Evolutionary conservation across 2,113 vertebrate species (phyloP), one percentile per base, ranked within the genome.

Genomic region (Pseudorhombus dupliciocellatus): DNA sequence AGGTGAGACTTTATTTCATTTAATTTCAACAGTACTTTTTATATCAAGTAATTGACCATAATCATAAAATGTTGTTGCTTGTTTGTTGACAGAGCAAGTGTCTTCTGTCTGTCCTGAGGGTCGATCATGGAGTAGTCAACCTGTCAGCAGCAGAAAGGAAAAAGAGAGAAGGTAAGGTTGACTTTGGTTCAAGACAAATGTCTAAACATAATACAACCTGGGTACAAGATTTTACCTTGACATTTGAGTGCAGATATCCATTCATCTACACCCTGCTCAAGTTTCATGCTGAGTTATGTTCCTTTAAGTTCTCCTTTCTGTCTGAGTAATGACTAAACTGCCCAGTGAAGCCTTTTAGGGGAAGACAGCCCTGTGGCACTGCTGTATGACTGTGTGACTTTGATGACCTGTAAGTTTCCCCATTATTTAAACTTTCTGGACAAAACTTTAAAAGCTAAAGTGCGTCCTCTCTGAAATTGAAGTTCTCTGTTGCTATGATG

Each of bases 301-400:
- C 50, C 62, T 30, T 51, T 40, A 54, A 0, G 0, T 8, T 11
- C 4, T 42, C 22, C 34, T 37, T 37, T 37, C 34, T 37, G 31
- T 61, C 25, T 72, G 10, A 30, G 15, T 48, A 64, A 42, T 54
- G 15, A 51, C 21, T 54, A 12, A 55, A 54, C 48, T 11, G 7
- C 14, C 18, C 30, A 21, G 40, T 56, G 20, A 72, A 67, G 25
- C 50, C 56, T 72, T 66, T 25, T 22, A 24, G 61, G 66, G 24
- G 22, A 60, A 60, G 22, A 30, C 11, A 57, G 16, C 7, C 34
- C 25, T 14, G n/a, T n/a, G 16, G 20, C 18, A 15, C 18, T 28
- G 21, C 6, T 16, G 2, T n/a, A 50, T 50, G 40, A 61, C 6
- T 16, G 2, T n/a, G 42, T 50, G 40, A 61, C 54, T 50, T 53